Evolutionary conservation across 1,140 invertebrate species (phyloP).

Genomic region (Microplitis mediator): DNA sequence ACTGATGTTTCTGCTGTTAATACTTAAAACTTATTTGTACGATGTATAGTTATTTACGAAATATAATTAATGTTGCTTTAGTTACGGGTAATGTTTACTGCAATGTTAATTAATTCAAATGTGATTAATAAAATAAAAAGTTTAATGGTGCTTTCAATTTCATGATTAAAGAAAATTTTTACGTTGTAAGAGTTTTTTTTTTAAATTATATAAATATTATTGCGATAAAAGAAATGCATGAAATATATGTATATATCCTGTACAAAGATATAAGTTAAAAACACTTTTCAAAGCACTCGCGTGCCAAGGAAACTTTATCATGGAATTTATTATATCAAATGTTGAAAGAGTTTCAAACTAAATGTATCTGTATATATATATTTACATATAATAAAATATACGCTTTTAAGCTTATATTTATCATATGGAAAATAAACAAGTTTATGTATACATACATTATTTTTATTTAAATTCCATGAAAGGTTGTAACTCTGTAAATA

Average conservation of each 20-base stretch:
- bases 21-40: background rate
- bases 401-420: background rate
- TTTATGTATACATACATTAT: background rate
- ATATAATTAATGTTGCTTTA: background rate
- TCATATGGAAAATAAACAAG: background rate
- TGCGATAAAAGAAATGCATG: too few relatives aligned
- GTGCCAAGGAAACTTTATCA: conserved; percentile 18
- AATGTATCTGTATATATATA: background rate
- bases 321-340: conserved; percentile 26
- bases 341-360: background rate
- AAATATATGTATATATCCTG: background rate
- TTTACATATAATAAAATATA: conserved; percentile 26
- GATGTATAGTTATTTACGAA: background rate
- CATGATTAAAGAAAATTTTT: too few relatives aligned
- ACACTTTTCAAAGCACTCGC: background rate
- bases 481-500: too few relatives aligned
- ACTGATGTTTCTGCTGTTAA: background rate
- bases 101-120: too few relatives aligned
- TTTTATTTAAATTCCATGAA: too few relatives aligned
- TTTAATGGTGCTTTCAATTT: too few relatives aligned
- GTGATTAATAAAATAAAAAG: too few relatives aligned
- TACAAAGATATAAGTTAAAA: background rate
- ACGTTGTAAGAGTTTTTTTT: too few relatives aligned
- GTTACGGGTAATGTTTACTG: background rate
- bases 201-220: too few relatives aligned